These are phyloP conservation scores for Calliphora vicina DNA, from an alignment of 1,140 invertebrate species.

Conservation along the genomic window DNA sequence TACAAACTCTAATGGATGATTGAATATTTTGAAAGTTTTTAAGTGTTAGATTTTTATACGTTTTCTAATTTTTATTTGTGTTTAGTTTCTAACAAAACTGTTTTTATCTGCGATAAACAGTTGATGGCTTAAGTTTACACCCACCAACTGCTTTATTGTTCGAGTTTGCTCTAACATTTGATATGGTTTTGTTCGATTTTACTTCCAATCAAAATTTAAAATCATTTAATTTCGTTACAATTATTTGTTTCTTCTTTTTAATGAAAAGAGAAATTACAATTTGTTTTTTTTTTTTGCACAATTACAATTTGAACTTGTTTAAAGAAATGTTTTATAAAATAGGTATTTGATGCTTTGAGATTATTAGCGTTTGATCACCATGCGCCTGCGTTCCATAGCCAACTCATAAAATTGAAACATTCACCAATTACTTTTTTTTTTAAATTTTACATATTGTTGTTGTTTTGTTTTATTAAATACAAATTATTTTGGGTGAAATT, in stretches of 20 bases:
- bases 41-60: too few relatives aligned
- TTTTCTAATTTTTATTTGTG: too few relatives aligned
- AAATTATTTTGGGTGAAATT: not conserved
- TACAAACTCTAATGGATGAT: too few relatives aligned
- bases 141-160: slow-evolving; percentile 2
- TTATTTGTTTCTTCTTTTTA: not conserved
- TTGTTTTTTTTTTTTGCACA: not conserved
- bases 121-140: slow-evolving; percentile 5
- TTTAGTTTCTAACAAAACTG: not conserved
- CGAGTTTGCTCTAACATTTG: too few relatives aligned
- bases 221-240: not conserved
- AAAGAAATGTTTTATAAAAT: too few relatives aligned
- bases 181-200: not conserved
- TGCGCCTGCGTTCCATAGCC: not conserved
- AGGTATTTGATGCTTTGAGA: too few relatives aligned
- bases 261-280: not conserved
- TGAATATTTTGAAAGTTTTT: too few relatives aligned
- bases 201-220: not conserved
- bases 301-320: not conserved
- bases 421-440: not conserved
- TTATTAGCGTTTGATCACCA: not conserved
- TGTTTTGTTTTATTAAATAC: not conserved
- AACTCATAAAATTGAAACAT: not conserved
- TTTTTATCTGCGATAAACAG: slow-evolving; percentile 9
- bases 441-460: too few relatives aligned